Conservation (phyloP, 2,888 invertebrate genomes). For the Tethea ocularis region DNA sequence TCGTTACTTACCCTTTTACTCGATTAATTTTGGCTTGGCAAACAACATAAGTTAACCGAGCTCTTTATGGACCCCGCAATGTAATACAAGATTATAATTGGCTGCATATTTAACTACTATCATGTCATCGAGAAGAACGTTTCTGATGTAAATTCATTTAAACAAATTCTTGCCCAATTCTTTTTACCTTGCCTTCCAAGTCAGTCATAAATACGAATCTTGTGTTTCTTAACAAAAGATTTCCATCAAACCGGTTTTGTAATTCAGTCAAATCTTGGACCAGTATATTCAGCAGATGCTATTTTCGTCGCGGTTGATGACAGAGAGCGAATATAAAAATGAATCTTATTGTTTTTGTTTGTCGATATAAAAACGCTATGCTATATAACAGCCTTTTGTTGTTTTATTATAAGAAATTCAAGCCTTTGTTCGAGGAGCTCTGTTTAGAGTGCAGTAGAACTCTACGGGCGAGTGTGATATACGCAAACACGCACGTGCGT, state of each 20-base stretch:
- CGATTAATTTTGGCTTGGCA: background rate
- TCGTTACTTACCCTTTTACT: background rate
- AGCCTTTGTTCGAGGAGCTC: slow-evolving; percentile 37
- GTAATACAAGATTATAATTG: background rate
- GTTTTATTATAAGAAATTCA: slow-evolving; percentile 14
- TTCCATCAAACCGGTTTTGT: slow-evolving; percentile 51
- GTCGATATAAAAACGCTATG: slow-evolving; percentile 31
- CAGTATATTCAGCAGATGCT: slow-evolving; percentile 47
- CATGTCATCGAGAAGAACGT: slow-evolving; percentile 4
- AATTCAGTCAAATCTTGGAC: slow-evolving; percentile 42
- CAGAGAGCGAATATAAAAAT: slow-evolving; percentile 34
- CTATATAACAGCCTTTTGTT: slow-evolving; percentile 36
- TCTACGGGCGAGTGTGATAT: slow-evolving; percentile 42
- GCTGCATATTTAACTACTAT: slow-evolving; percentile 23
- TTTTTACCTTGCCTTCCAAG: slow-evolving; percentile 27
- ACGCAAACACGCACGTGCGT: slow-evolving; percentile 67
- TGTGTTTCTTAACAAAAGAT: slow-evolving; percentile 43
- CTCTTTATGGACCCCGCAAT: too few species aligned
- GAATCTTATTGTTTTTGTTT: slow-evolving; percentile 36
- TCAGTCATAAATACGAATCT: slow-evolving; percentile 31
- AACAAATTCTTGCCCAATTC: slow-evolving; percentile 40
- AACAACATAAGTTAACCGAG: background rate
- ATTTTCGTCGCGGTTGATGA: slow-evolving; percentile 43
- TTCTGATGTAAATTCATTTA: slow-evolving; percentile 35
- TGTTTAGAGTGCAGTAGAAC: slow-evolving; percentile 38